These are phyloP conservation scores for Thalassophryne amazonica DNA, from an alignment of 2,797 vertebrate species.

Conservation along the genomic window DNA sequence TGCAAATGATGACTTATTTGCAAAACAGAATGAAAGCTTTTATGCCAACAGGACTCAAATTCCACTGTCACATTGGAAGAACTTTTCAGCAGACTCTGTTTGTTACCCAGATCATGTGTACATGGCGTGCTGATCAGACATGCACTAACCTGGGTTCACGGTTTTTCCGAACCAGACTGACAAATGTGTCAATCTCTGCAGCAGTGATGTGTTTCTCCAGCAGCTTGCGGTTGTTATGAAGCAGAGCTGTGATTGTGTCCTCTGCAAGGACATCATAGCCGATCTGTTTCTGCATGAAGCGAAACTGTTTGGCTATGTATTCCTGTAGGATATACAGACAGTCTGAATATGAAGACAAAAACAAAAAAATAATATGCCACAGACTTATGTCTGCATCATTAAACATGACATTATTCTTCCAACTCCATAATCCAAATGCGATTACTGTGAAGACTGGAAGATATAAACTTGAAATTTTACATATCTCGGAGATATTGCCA, in stretches of 20 bases:
- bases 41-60: too few species aligned
- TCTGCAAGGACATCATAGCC: constrained; percentile 97
- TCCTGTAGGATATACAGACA: constrained; percentile 79
- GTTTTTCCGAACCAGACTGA: constrained; percentile 96
- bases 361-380: not conserved
- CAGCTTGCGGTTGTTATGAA: constrained; percentile 97
- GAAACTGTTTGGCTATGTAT: constrained; percentile 98
- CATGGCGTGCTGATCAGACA: not conserved
- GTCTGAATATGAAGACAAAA: constrained; percentile 1
- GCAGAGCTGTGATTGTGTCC: constrained; percentile 96
- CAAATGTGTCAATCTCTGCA: constrained; percentile 97
- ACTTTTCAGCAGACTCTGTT: too few species aligned
- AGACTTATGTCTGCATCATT: not conserved
- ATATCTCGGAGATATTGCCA: too few species aligned
- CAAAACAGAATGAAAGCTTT: too few species aligned
- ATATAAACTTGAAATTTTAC: too few species aligned
- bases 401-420: not conserved
- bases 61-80: too few species aligned
- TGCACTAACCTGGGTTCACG: constrained; percentile 80
- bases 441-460: not conserved
- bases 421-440: not conserved
- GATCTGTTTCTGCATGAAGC: constrained; percentile 99
- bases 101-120: not conserved
- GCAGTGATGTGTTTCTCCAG: constrained; percentile 98
- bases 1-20: too few species aligned